These are phyloP conservation scores for Ceriagrion tenellum DNA, from an alignment of 2,888 invertebrate species.

Conservation along the genomic window DNA sequence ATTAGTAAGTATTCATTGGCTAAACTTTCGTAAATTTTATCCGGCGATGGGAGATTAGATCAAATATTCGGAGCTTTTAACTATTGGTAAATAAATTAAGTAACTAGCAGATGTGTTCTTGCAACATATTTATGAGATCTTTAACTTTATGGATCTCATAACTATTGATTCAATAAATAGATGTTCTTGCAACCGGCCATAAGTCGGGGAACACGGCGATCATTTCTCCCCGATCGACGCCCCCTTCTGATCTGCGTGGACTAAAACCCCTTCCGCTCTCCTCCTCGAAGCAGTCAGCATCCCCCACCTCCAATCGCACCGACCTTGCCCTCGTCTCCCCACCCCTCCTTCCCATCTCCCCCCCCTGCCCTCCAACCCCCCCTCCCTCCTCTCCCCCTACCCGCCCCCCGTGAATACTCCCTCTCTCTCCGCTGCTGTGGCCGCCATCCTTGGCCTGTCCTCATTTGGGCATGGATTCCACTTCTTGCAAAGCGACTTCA, in stretches of 20 bases:
- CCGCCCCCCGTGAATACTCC: neutral
- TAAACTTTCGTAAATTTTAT: too few relatives aligned
- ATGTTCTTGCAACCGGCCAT: too few relatives aligned
- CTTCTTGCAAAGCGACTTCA: slow-evolving; percentile 47
- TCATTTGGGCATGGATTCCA: slow-evolving; percentile 63
- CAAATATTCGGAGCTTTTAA: too few relatives aligned
- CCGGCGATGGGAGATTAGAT: too few relatives aligned
- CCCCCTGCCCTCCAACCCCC: neutral
- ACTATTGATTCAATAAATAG: too few relatives aligned
- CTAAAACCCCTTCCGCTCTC: neutral
- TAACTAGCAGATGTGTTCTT: too few relatives aligned
- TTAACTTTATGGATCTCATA: too few relatives aligned
- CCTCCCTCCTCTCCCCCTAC: neutral
- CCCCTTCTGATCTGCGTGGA: neutral
- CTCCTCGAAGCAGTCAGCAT: neutral
- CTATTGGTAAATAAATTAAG: too few relatives aligned
- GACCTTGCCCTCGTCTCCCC: neutral
- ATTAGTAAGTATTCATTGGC: too few relatives aligned
- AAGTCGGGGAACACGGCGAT: neutral
- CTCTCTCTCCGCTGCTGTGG: neutral
- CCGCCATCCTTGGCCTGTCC: slow-evolving; percentile 63
- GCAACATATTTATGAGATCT: too few relatives aligned
- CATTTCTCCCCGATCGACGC: neutral
- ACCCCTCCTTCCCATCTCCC: neutral
- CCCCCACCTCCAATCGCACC: neutral